These are phyloP conservation scores for Tokudaia muenninki DNA, from an alignment of 2,797 vertebrate species.

Conservation along the genomic window DNA sequence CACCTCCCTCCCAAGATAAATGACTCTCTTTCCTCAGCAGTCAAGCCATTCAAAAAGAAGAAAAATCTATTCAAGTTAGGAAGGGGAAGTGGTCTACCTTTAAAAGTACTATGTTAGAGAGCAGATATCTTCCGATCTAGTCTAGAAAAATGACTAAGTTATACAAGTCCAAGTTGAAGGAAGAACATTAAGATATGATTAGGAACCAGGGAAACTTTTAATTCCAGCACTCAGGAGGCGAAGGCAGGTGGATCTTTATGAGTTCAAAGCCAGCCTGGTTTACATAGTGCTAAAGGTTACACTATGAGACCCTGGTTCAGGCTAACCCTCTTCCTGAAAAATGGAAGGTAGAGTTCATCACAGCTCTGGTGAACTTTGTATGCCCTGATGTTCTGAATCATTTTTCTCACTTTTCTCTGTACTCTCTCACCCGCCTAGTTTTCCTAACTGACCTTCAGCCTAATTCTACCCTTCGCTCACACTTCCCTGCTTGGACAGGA, in stretches of 20 bases:
- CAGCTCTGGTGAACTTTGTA: conserved; percentile 16
- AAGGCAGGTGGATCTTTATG: not conserved
- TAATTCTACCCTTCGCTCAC: not conserved
- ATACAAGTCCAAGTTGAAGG: not conserved
- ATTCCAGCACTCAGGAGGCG: not conserved
- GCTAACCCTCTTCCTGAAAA: not conserved
- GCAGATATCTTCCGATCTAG: not conserved
- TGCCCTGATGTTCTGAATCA: not conserved
- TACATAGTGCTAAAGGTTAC: not conserved
- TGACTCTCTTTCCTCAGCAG: not conserved
- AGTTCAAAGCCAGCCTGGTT: not conserved
- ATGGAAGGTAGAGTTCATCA: not conserved
- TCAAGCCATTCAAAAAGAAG: not conserved
- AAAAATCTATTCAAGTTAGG: conserved; percentile 34
- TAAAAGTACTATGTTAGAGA: not conserved
- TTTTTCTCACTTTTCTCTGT: not conserved
- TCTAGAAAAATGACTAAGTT: conserved; percentile 12
- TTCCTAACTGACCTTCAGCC: conserved; percentile 51
- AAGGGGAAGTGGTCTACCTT: not conserved
- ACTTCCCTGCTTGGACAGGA: conserved; percentile 21
- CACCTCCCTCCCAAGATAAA: not conserved
- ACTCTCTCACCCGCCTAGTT: not conserved
- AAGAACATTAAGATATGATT: conserved; percentile 14
- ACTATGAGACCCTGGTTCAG: not conserved
- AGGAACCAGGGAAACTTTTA: not conserved